A percentile compares a stretch with the other conserved stretches of the same genome.
Evolutionary conservation across 2,113 vertebrate genomes (phyloP).

Genomic region (Sterrhoptilus dennistouni): DNA sequence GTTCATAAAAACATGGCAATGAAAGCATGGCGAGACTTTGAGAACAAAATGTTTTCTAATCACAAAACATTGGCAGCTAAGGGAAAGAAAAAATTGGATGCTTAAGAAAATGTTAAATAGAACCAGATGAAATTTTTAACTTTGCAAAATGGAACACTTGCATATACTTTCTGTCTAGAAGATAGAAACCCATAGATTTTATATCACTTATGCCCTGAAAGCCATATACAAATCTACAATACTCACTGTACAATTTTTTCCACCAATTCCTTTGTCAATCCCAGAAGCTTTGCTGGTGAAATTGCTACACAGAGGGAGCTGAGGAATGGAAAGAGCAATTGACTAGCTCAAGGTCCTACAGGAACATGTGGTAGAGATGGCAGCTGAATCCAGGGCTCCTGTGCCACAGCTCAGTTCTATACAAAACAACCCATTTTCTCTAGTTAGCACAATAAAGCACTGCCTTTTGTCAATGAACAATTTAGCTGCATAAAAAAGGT

Average conservation of each 20-base stretch:
- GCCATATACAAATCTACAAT: not conserved
- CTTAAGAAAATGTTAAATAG: not conserved
- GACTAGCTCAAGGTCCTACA: not conserved
- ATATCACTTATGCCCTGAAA: not conserved
- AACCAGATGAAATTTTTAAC: not conserved
- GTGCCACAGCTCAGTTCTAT: not conserved
- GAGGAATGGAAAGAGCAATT: not conserved
- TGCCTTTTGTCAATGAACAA: not conserved
- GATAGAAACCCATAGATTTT: not conserved
- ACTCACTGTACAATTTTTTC: not conserved
- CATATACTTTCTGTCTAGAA: not conserved
- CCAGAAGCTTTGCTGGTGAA: not conserved
- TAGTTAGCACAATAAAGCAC: not conserved
- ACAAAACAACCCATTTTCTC: not conserved
- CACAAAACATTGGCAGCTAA: not conserved
- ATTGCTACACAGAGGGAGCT: not conserved
- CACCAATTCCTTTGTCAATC: not conserved
- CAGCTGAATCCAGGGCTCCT: not conserved
- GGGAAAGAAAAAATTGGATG: not conserved
- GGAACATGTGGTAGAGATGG: not conserved
- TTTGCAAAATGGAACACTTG: not conserved
- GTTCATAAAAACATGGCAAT: not conserved
- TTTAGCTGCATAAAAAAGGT: not conserved
- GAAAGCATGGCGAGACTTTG: not conserved
- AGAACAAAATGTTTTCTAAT: constrained; percentile 31